Percentiles rank a stretch among this genome's conserved stretches.
Evolutionary conservation across 2,888 invertebrate species (phyloP).

Genomic region (Ecliptopera silaceata): DNA sequence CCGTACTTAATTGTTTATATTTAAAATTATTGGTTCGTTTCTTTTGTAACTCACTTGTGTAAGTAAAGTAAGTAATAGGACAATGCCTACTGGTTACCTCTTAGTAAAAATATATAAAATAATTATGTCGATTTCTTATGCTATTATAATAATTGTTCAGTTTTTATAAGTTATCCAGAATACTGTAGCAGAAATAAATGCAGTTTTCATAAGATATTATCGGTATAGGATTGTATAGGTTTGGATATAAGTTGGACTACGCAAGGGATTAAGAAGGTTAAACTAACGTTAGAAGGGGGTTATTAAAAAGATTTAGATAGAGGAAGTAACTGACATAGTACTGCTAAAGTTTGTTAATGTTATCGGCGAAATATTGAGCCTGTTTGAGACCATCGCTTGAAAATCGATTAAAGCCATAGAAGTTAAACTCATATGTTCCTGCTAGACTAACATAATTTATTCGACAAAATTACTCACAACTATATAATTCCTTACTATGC

Average conservation of each 20-base stretch:
- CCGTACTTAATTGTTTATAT: constrained; percentile 45
- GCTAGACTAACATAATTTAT: constrained; percentile 2
- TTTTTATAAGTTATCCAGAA: constrained; percentile 82
- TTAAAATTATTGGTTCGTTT: constrained; percentile 38
- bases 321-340: constrained; percentile 52
- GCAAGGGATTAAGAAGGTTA: constrained; percentile 65
- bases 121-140: constrained; percentile 29
- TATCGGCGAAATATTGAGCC: constrained; percentile 43
- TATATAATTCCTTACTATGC: not conserved
- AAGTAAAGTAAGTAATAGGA: constrained; percentile 32
- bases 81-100: constrained; percentile 32
- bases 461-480: not conserved
- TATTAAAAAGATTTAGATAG: constrained; percentile 53
- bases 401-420: not conserved
- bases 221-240: constrained; percentile 44
- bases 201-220: constrained; percentile 39
- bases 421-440: constrained; percentile 1
- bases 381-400: constrained; percentile 12
- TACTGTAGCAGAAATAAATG: constrained; percentile 57
- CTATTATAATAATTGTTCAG: constrained; percentile 37
- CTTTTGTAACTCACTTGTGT: constrained; percentile 34
- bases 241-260: constrained; percentile 56
- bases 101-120: constrained; percentile 28
- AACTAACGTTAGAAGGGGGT: constrained; percentile 56
- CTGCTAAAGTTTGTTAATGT: constrained; percentile 53